phyloP scores from a whole-genome alignment of 1,140 invertebrate genomes.

The Maconellicoccus hirsutus region DNA sequence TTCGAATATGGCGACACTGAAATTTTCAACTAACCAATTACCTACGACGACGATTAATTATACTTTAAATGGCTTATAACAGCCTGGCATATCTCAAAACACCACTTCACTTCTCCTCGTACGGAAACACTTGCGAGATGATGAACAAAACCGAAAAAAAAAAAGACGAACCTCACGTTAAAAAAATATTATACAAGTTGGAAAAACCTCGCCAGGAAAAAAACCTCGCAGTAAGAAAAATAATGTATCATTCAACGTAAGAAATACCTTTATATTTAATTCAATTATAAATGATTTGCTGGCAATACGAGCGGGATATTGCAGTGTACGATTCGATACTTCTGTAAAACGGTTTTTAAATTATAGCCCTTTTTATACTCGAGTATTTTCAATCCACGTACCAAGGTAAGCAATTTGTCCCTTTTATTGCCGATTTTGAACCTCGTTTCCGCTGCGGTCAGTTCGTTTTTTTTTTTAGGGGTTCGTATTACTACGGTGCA shows the following conservation, averaged over 20 bases:
- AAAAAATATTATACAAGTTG: not conserved
- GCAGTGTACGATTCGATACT: not conserved
- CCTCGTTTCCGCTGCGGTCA: constrained; percentile 6
- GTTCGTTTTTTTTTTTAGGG: not conserved
- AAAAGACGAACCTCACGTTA: not conserved
- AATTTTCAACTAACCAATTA: not conserved
- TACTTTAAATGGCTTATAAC: no score
- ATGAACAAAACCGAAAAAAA: no score
- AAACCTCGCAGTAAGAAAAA: not conserved
- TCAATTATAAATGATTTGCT: constrained; percentile 9
- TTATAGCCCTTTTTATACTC: constrained; percentile 9
- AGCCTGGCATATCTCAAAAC: no score
- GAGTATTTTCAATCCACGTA: constrained; percentile 8
- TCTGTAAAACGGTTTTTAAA: not conserved
- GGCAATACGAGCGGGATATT: constrained; percentile 2
- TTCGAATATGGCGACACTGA: not conserved
- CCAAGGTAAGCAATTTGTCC: constrained; percentile 3
- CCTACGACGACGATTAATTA: constrained; percentile 3
- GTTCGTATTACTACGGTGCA: not conserved
- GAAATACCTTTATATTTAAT: constrained; percentile 10
- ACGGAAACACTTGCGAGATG: no score
- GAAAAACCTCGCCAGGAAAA: not conserved
- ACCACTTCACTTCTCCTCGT: no score
- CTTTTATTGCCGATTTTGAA: constrained; percentile 4
- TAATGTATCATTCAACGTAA: constrained; percentile 5